A percentile compares a stretch with the other conserved stretches of the same genome.
Evolutionary conservation across 2,113 vertebrate species (phyloP).

Genomic region (Sturnus vulgaris): DNA sequence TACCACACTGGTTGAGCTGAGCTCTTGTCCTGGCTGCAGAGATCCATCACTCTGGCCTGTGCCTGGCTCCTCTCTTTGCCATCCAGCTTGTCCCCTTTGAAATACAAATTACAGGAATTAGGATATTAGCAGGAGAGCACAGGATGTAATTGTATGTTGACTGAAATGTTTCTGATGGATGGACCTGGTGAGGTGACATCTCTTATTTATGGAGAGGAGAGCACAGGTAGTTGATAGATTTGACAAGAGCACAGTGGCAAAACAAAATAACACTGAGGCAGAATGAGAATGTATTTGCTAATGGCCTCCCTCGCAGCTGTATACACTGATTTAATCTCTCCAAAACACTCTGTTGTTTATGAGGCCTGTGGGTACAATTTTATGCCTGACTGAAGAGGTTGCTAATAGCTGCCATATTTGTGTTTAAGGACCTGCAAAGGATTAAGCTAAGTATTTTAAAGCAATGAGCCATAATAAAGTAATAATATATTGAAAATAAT

Average conservation of each 20-base stretch:
- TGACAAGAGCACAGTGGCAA: conserved; percentile 64
- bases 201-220: conserved; percentile 31
- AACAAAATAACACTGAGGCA: conserved; percentile 67
- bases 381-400: conserved; percentile 85
- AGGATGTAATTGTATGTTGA: conserved; percentile 31
- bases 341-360: conserved; percentile 84
- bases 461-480: conserved; percentile 81
- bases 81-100: neutral
- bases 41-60: neutral
- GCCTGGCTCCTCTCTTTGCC: neutral
- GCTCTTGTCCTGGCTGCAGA: neutral
- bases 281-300: conserved; percentile 77
- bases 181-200: neutral
- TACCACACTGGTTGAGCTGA: neutral
- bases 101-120: conserved; percentile 59
- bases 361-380: conserved; percentile 86
- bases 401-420: conserved; percentile 87
- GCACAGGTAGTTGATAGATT: conserved; percentile 58
- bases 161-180: conserved; percentile 30
- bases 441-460: conserved; percentile 80
- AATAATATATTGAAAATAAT: conserved; percentile 81
- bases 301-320: conserved; percentile 79
- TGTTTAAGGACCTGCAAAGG: conserved; percentile 81
- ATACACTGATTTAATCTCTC: conserved; percentile 84
- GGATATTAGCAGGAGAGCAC: conserved; percentile 12